Evolutionary conservation across 2,797 vertebrate genomes (phyloP).

Genomic region (Argya squamiceps): DNA sequence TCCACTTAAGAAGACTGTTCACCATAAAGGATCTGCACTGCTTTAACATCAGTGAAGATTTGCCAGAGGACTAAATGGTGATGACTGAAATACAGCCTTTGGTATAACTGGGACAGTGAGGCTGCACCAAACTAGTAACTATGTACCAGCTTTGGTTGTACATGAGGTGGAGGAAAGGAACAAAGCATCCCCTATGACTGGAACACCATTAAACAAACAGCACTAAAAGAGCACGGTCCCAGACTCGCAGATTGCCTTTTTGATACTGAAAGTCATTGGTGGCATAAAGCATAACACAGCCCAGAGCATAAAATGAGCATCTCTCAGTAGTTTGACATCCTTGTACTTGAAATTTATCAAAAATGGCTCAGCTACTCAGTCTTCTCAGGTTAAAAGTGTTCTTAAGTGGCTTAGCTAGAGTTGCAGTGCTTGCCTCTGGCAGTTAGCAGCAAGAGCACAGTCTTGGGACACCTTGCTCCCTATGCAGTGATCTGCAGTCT

Average conservation of each 20-base stretch:
- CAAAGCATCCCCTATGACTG: not conserved
- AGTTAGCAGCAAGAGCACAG: not conserved
- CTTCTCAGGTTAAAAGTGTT: not conserved
- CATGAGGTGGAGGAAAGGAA: not conserved
- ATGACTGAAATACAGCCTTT: not conserved
- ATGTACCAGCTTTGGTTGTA: not conserved
- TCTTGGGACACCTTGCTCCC: rapidly evolving
- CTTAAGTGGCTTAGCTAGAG: not conserved
- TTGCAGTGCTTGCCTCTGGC: not conserved
- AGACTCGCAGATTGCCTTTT: not conserved
- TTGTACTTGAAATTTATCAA: not conserved
- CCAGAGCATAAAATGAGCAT: not conserved
- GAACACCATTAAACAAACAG: not conserved
- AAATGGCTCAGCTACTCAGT: not conserved
- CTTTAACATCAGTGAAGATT: not conserved
- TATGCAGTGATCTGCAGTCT: not conserved
- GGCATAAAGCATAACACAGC: not conserved
- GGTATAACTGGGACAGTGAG: not conserved
- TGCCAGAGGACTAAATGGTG: not conserved
- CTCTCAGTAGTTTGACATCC: not conserved
- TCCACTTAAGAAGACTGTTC: rapidly evolving
- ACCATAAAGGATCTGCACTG: not conserved
- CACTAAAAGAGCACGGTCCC: not conserved
- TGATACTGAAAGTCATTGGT: not conserved
- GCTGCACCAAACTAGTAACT: not conserved